Percentiles rank a stretch among this genome's conserved stretches.
phyloP scores from a whole-genome alignment of 1,140 invertebrate genomes.

The Aplysia californica region DNA sequence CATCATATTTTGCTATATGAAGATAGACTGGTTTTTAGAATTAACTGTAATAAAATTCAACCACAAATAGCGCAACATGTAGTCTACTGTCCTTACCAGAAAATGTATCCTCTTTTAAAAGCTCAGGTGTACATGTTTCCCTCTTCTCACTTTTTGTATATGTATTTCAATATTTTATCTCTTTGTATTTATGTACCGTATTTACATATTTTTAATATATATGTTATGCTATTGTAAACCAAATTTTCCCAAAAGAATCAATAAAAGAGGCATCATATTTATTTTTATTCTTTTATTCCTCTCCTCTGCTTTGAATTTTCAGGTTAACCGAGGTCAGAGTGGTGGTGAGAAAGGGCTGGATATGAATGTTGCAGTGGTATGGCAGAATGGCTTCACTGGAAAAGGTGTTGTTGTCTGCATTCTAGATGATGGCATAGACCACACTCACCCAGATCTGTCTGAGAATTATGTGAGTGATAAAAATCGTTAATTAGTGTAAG shows the following conservation, averaged over 20 bases:
- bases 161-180: not conserved
- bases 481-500: no score
- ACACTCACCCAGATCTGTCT: conserved; percentile 65
- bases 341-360: conserved; percentile 62
- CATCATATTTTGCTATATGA: no score
- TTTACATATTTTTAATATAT: no score
- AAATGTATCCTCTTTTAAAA: no score
- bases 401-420: conserved; percentile 64
- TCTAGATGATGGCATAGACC: conserved; percentile 69
- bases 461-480: conserved; percentile 66
- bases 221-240: no score
- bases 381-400: conserved; percentile 65
- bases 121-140: no score
- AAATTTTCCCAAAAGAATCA: no score
- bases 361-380: conserved; percentile 66
- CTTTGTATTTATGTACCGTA: not conserved
- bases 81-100: no score
- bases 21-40: no score
- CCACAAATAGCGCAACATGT: no score
- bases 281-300: not conserved
- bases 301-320: conserved; percentile 26
- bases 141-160: no score
- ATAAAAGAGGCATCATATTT: not conserved
- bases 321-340: conserved; percentile 63
- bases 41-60: no score